phyloP scores from a whole-genome alignment of 2,113 vertebrate species.

The Apistogramma diplotaenia region DNA sequence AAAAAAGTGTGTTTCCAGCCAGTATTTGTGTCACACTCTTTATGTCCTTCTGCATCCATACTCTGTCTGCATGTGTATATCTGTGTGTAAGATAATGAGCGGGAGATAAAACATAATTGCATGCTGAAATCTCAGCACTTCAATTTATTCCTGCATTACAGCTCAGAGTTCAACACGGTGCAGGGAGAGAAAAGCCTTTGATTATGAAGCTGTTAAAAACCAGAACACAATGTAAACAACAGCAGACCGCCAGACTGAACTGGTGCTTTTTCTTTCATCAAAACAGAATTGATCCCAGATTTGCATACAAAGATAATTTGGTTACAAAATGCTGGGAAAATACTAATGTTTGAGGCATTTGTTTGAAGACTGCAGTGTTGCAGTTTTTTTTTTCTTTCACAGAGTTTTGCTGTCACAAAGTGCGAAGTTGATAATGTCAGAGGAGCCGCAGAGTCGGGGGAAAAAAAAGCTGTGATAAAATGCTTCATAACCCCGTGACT shows the following conservation, averaged over 20 bases:
- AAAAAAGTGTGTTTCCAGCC: not conserved
- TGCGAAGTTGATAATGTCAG: constrained; percentile 61
- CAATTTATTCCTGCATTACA: constrained; percentile 61
- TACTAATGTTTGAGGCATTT: constrained; percentile 52
- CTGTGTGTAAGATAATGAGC: constrained; percentile 65
- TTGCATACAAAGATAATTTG: constrained; percentile 58
- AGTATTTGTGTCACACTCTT: not conserved
- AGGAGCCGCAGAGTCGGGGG: constrained; percentile 41
- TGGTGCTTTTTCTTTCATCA: constrained; percentile 44
- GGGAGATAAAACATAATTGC: constrained; percentile 60
- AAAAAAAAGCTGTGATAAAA: constrained; percentile 56
- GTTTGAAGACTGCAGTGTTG: constrained; percentile 52
- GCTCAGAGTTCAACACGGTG: constrained; percentile 57
- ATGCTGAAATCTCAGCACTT: constrained; percentile 53
- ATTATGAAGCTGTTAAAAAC: constrained; percentile 63
- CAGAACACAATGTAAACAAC: constrained; percentile 67
- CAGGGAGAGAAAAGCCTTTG: constrained; percentile 59
- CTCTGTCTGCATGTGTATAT: not conserved
- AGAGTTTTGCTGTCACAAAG: constrained; percentile 45
- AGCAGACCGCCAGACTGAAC: constrained; percentile 47
- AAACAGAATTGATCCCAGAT: constrained; percentile 53
- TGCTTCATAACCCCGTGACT: constrained; percentile 61
- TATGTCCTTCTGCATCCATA: not conserved
- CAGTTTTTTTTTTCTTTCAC: constrained; percentile 15
- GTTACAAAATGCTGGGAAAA: constrained; percentile 47